Conservation (phyloP, 2,113 vertebrate species). For the Spea multiplicata region DNA sequence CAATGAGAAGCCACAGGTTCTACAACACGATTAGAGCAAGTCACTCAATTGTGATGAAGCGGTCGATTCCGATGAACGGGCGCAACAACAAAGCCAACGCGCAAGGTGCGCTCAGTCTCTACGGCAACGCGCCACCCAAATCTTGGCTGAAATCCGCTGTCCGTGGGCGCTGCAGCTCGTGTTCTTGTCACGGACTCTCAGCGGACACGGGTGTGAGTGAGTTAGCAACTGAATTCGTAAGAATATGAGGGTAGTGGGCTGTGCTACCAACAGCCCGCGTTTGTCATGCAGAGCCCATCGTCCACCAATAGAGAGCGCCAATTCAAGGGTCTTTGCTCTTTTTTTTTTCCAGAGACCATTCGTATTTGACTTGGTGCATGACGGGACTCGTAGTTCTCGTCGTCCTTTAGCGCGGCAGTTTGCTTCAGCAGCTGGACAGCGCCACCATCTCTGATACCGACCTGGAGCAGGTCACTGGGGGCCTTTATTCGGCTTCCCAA, state of each 20-base stretch:
- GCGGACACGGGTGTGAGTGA: not conserved
- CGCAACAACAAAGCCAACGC: too few species aligned
- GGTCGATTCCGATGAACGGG: not conserved
- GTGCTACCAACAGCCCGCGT: constrained; percentile 30
- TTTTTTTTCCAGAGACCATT: not conserved
- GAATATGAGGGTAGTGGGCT: constrained; percentile 25
- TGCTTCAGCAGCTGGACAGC: constrained; percentile 29
- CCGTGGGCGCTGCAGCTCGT: not conserved
- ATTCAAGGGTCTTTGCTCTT: not conserved
- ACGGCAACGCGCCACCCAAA: not conserved
- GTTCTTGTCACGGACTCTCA: not conserved
- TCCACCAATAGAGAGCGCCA: constrained; percentile 23
- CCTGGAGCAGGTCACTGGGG: too few species aligned
- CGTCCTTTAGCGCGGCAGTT: not conserved
- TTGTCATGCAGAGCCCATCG: not conserved
- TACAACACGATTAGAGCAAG: not conserved
- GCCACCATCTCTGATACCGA: not conserved
- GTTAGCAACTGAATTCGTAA: constrained; percentile 7
- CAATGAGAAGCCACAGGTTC: constrained; percentile 23
- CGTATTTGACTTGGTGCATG: not conserved
- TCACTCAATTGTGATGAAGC: not conserved
- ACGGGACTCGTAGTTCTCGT: constrained; percentile 27
- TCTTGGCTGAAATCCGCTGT: not conserved
- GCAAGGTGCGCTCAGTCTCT: not conserved
- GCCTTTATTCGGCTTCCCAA: too few species aligned